Base-by-base conservation (phyloP, 2,888 invertebrate species). In the Amblyteles armatorius region DNA sequence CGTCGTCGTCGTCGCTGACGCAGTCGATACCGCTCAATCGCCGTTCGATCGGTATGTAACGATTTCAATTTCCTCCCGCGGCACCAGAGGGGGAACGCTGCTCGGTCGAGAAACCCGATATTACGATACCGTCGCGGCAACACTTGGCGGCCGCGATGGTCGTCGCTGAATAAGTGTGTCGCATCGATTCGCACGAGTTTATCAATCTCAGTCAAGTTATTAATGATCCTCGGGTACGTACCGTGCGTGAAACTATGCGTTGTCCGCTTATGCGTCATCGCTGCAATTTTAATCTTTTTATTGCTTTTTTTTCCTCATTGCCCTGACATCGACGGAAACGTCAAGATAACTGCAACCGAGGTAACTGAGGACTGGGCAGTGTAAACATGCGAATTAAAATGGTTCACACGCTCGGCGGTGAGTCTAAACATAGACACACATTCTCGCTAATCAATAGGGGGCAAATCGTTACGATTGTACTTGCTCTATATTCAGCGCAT, bases 171-270 rank as follows among this genome's bases (percentile, higher is more conserved):
- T 74, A 87, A 86, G 86, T 86, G 63, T 84, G 87, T 87, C 88
- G 83, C 87, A 84, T 86, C 80, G 84, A 83, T 87, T 87, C 88
- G 84, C 84, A 84, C 87, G 86, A 78, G 76, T 86, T 87, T 84
- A 88, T 88, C 86, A 83, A 86, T 86, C 86, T 87, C 82, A 73
- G 80, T 74, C 78, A 85, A 80, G 82, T 85, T 86, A 87, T 87
- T 87, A 87, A 86, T 83, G 83, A 85, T 80, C 63, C 57, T 72
- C 79, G 57, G 55, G 76, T 65, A 60, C 67, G 48, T 77, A 72
- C 65, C 67, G 40, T 29, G 68, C 50, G 40, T 65, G 9, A 36
- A 65, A 36, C 57, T 22, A 79, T 69, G 60, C 16, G 44, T 60
- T 69, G 60, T 50, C 79, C 29, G 40, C 67, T 19, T 29, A 67